Evolutionary conservation across 2,113 vertebrate species (phyloP).

Genomic region (Toxotes chatareus): DNA sequence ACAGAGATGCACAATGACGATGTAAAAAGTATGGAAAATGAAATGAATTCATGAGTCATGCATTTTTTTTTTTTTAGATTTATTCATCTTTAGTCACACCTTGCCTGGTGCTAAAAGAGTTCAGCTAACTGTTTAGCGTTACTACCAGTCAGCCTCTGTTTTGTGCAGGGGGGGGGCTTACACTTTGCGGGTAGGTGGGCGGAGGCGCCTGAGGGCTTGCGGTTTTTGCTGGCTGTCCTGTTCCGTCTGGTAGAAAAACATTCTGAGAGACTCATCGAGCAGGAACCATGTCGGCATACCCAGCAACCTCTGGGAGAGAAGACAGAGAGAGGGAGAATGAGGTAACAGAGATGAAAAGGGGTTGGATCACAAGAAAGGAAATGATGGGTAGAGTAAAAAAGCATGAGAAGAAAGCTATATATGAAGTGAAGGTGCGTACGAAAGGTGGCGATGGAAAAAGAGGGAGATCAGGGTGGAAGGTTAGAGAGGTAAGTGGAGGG

Average conservation of each 20-base stretch:
- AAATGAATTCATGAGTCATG: too few relatives aligned
- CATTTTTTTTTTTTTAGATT: too few relatives aligned
- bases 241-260: conserved; percentile 94
- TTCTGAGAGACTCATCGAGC: conserved; percentile 89
- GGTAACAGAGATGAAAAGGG: neutral
- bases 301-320: conserved; percentile 83
- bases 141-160: neutral
- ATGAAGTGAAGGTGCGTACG: neutral
- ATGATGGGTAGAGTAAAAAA: neutral
- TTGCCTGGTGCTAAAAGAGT: neutral
- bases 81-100: too few relatives aligned
- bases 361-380: neutral
- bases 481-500: neutral
- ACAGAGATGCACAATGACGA: too few relatives aligned
- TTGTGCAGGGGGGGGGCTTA: conserved; percentile 59
- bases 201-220: conserved; percentile 88
- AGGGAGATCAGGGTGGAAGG: neutral
- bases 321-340: neutral
- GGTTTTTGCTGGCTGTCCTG: conserved; percentile 89
- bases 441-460: neutral
- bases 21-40: too few relatives aligned
- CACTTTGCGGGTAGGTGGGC: conserved; percentile 88
- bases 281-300: conserved; percentile 89
- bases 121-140: neutral
- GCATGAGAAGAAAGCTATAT: neutral